Percentiles rank a stretch among this genome's conserved stretches.
Conservation (phyloP, 2,888 invertebrate species). For the Ellobium chinense region DNA sequence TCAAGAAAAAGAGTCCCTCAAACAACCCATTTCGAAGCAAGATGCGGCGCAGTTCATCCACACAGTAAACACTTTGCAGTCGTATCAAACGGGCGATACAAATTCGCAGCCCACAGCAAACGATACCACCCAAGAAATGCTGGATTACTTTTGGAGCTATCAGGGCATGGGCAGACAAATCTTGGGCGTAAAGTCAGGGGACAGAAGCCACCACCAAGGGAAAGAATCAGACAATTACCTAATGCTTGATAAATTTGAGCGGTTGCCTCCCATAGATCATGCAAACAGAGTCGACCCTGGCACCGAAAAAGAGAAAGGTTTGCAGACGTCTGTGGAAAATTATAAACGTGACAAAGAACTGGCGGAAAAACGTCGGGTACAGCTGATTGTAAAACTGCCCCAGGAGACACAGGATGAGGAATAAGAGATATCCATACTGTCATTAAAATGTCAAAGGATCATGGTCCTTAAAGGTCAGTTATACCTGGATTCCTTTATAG, state of each 20-base stretch:
- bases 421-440: no score
- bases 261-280: neutral
- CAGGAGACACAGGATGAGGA: no score
- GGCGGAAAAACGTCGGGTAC: no score
- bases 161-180: conserved; percentile 48
- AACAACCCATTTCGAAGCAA: neutral
- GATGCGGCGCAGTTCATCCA: neutral
- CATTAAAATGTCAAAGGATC: no score
- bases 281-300: no score
- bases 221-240: neutral
- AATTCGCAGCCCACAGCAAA: neutral
- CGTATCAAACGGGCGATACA: neutral
- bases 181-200: neutral
- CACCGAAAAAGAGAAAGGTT: no score
- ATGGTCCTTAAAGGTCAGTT: no score
- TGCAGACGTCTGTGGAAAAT: no score
- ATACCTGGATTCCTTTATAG: no score
- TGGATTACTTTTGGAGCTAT: conserved; percentile 49
- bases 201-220: neutral
- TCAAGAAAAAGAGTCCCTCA: neutral
- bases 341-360: no score
- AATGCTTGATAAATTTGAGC: neutral
- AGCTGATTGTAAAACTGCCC: neutral
- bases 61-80: neutral
- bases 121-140: neutral